Evolutionary conservation across 2,113 vertebrate species (phyloP), one percentile per base, ranked within the genome.

Genomic region (Chaenogobius annularis): DNA sequence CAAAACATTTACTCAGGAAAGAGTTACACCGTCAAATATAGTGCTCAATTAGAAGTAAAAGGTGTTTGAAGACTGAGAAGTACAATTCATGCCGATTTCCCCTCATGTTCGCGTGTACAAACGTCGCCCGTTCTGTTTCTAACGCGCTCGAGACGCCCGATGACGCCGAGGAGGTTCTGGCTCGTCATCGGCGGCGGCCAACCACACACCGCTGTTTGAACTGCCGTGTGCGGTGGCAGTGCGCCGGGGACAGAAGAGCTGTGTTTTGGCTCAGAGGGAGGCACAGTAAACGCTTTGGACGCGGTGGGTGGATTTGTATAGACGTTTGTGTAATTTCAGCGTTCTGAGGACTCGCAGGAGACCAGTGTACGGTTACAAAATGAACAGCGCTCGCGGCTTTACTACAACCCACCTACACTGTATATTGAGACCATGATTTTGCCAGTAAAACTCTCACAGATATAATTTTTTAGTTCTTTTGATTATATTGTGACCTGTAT

Each of bases 61-160:
- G n/a, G n/a, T n/a, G n/a, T n/a, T n/a, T n/a, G n/a, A n/a, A n/a
- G n/a, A n/a, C n/a, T n/a, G n/a, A n/a, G n/a, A n/a, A n/a, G n/a
- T n/a, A n/a, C n/a, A n/a, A n/a, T 46, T 11, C 12, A 10, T 46
- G 44, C 10, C 2, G 44, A 3, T n/a, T 85, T 86, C 79, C 89
- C 91, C 91, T 90, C 88, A 90, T 92, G 91, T 91, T 85, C 90
- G 82, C 89, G 89, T 91, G 91, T 90, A 92, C 88, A 40, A 40
- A 40, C 6, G 37, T 88, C 90, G 86, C 73, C 84, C 80, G 83
- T 86, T 79, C 74, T 83, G 85, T 77, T 85, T 82, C 82, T 89
- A 88, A 90, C 85, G 84, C 85, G 85, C 76, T 66, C 83, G 76
- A 85, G 84, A 83, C 84, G 84, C 69, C n/a, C 59, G 83, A 85